Evolutionary conservation across 2,888 invertebrate genomes (phyloP).

Genomic region (Limnephilus marmoratus): DNA sequence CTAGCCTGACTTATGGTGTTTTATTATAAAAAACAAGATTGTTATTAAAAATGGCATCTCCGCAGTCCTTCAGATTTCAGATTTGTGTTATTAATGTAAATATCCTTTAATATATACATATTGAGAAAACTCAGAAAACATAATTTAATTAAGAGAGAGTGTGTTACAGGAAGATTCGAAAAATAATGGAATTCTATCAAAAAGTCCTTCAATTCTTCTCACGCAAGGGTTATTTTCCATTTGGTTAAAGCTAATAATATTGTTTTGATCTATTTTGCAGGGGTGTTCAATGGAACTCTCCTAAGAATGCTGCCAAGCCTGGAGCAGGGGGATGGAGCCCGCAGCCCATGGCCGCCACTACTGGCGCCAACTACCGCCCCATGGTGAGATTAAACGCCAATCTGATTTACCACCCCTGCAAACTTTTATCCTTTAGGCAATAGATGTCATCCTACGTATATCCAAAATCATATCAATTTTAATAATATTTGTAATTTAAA

Average conservation of each 20-base stretch:
- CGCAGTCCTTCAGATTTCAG: background rate
- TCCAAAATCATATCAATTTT: background rate
- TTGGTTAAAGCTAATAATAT: background rate
- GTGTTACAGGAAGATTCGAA: background rate
- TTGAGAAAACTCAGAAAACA: background rate
- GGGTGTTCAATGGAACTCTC: slow-evolving; percentile 94
- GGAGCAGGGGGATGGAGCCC: slow-evolving; percentile 88
- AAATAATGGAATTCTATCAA: background rate
- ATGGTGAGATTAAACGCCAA: slow-evolving; percentile 82
- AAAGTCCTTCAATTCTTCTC: background rate
- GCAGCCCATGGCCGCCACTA: slow-evolving; percentile 93
- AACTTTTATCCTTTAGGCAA: background rate
- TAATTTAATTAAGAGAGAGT: background rate
- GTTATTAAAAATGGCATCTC: slow-evolving; percentile 3
- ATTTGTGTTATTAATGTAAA: background rate
- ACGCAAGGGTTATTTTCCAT: background rate
- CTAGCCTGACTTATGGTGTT: background rate
- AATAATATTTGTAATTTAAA: background rate
- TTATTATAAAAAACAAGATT: background rate
- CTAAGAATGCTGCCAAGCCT: slow-evolving; percentile 90
- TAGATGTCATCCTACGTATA: background rate
- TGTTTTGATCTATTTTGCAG: slow-evolving; percentile 72
- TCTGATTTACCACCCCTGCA: background rate
- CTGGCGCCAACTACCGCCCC: slow-evolving; percentile 91
- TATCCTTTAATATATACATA: background rate